These are phyloP conservation scores for Dicaeum eximium DNA, from an alignment of 2,113 vertebrate genomes.

Conservation along the genomic window DNA sequence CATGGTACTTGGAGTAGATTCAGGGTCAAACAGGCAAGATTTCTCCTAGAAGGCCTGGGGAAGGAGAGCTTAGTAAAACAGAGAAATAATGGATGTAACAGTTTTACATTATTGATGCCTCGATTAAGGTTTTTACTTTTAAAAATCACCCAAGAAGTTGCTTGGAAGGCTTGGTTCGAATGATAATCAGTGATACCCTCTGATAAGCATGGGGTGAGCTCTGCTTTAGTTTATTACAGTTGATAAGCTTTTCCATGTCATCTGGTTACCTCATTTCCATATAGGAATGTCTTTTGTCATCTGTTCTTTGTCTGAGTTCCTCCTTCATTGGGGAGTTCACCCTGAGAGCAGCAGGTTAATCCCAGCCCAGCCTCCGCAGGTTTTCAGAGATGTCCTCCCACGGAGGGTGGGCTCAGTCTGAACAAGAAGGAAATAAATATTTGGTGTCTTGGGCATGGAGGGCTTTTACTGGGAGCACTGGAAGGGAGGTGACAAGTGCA, in stretches of 20 bases:
- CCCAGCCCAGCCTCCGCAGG: background rate
- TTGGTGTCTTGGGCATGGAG: background rate
- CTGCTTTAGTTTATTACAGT: background rate
- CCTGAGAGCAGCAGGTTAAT: background rate
- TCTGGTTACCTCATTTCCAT: background rate
- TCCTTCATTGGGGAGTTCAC: background rate
- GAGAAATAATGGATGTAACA: background rate
- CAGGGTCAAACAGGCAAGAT: slow-evolving; percentile 4
- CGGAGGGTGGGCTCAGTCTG: background rate
- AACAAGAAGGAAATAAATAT: background rate
- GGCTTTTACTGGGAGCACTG: background rate
- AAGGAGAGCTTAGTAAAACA: background rate
- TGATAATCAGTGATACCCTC: background rate
- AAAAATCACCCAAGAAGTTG: background rate
- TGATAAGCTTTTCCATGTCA: background rate
- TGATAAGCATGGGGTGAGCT: background rate
- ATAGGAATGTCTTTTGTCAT: background rate
- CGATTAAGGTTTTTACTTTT: background rate
- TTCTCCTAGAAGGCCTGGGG: background rate
- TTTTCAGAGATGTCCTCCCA: background rate
- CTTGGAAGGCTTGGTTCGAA: background rate
- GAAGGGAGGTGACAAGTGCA: background rate
- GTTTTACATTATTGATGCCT: background rate
- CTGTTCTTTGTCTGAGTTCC: background rate
- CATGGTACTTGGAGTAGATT: background rate